Evolutionary conservation across 2,888 invertebrate species (phyloP).

Genomic region (Dolichomitus sp.): DNA sequence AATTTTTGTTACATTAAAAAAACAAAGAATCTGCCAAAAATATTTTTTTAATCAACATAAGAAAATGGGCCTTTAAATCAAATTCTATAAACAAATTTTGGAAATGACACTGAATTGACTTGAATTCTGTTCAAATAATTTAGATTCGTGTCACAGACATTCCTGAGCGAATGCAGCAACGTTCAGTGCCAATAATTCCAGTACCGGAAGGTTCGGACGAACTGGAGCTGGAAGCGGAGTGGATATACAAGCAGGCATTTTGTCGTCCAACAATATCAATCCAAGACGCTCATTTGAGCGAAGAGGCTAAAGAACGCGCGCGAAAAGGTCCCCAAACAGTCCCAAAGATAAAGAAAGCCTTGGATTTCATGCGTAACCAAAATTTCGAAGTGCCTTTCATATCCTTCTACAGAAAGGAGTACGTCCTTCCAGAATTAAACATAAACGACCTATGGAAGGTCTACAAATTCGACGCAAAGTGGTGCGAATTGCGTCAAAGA

Average conservation of each 20-base stretch:
- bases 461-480: constrained; percentile 96
- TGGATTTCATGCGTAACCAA: constrained; percentile 98
- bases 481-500: constrained; percentile 94
- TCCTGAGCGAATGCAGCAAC: constrained; percentile 95
- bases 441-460: constrained; percentile 98
- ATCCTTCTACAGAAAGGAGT: constrained; percentile 98
- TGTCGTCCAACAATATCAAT: constrained; percentile 92
- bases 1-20: no score
- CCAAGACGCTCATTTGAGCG: constrained; percentile 88
- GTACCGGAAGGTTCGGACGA: constrained; percentile 94
- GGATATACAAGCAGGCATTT: constrained; percentile 98
- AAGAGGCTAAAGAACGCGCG: constrained; percentile 86
- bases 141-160: constrained; percentile 94
- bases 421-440: constrained; percentile 96
- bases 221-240: constrained; percentile 96
- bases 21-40: no score
- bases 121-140: not conserved
- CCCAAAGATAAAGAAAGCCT: constrained; percentile 95
- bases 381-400: constrained; percentile 98
- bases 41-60: no score
- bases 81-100: no score
- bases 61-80: no score
- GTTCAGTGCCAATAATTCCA: constrained; percentile 94
- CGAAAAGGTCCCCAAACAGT: constrained; percentile 90
- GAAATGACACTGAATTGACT: no score